A percentile compares a stretch with the other conserved stretches of the same genome.
These are phyloP conservation scores for Patella depressa DNA, from an alignment of 2,888 invertebrate species.

Conservation along the genomic window DNA sequence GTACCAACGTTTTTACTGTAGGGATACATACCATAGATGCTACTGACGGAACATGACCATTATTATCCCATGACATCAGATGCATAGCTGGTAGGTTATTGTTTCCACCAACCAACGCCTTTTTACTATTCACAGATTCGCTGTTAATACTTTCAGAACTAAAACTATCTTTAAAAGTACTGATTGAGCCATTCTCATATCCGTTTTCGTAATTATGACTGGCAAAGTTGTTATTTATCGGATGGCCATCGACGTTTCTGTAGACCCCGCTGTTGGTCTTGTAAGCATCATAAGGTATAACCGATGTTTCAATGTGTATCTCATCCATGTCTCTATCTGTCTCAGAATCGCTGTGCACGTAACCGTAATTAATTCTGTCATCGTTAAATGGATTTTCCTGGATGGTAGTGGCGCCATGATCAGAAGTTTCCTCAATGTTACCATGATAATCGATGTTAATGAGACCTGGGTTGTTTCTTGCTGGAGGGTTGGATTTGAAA, in stretches of 20 bases:
- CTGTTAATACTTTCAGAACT: conserved; percentile 47
- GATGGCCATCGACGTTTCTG: conserved; percentile 34
- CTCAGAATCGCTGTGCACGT: conserved; percentile 45
- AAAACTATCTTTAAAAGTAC: conserved; percentile 47
- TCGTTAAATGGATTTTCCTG: conserved; percentile 49
- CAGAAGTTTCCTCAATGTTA: conserved; percentile 42
- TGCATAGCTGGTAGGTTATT: conserved; percentile 33
- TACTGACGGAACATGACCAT: conserved; percentile 43
- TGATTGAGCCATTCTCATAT: conserved; percentile 35
- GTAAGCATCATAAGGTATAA: conserved; percentile 44
- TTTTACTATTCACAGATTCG: conserved; percentile 49
- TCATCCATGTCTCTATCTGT: conserved; percentile 45
- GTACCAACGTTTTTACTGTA: conserved; percentile 7
- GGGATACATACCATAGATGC: conserved; percentile 36
- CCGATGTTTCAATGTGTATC: conserved; percentile 52
- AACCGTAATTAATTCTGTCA: conserved; percentile 39
- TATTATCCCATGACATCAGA: conserved; percentile 45
- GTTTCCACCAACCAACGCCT: conserved; percentile 27
- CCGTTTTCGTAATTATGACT: conserved; percentile 21
- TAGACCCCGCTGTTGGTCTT: neutral
- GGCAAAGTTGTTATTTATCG: conserved; percentile 17
- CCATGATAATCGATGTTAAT: conserved; percentile 42
- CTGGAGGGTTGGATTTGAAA: conserved; percentile 47
- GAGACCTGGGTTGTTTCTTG: conserved; percentile 42
- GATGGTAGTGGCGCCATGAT: conserved; percentile 43